Evolutionary conservation across 2,888 invertebrate genomes (phyloP).

Genomic region (Dasypolia templi): DNA sequence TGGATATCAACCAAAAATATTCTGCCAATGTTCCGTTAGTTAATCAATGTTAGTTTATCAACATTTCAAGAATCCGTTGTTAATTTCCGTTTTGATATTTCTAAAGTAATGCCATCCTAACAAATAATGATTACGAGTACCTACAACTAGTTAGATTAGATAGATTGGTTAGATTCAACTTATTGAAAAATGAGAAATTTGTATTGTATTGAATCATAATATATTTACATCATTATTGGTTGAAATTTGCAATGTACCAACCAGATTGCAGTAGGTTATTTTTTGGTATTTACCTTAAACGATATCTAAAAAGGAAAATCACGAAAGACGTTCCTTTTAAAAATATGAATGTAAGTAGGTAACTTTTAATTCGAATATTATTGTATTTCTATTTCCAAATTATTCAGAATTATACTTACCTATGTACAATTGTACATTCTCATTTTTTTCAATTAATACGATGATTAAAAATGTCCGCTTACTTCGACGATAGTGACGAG

Average conservation of each 20-base stretch:
- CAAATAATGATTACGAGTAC: neutral
- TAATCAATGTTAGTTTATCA: slow-evolving; percentile 68
- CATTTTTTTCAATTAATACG: neutral
- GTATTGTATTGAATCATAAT: neutral
- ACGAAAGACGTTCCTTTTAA: too few species aligned
- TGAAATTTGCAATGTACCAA: neutral
- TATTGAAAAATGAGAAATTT: neutral
- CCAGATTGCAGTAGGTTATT: neutral
- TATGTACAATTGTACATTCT: neutral
- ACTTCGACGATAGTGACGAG: slow-evolving; percentile 79
- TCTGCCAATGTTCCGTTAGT: slow-evolving; percentile 62
- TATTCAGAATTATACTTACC: neutral
- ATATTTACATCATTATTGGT: neutral
- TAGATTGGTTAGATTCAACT: neutral
- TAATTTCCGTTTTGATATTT: slow-evolving; percentile 3
- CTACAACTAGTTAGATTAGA: neutral
- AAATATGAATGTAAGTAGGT: neutral
- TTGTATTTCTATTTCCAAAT: neutral
- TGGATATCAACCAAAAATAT: slow-evolving; percentile 69
- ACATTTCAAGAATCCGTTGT: slow-evolving; percentile 47
- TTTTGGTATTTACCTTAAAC: neutral
- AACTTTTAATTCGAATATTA: neutral
- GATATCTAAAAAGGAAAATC: neutral
- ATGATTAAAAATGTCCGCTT: slow-evolving; percentile 71
- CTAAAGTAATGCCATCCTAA: neutral